A percentile compares a stretch with the other conserved stretches of the same genome.
phyloP scores from a whole-genome alignment of 2,113 vertebrate species.

The Rana temporaria region DNA sequence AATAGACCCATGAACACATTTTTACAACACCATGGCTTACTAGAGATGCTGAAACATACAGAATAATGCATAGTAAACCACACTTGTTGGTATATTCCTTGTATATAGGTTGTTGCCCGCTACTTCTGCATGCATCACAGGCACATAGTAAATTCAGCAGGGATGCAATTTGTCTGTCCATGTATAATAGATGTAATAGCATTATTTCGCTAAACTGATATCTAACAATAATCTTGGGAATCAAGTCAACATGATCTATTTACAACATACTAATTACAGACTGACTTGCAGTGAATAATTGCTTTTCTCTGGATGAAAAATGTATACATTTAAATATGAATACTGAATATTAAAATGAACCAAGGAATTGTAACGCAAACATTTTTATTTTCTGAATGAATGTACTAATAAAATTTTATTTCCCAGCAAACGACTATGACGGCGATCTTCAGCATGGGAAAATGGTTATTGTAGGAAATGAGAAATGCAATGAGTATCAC shows the following conservation, averaged over 20 bases:
- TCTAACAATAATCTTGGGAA: background rate
- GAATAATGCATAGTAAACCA: no score
- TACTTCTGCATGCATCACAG: no score
- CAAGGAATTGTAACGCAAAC: background rate
- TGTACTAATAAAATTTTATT: conserved; percentile 21
- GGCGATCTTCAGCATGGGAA: conserved; percentile 85
- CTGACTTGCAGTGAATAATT: background rate
- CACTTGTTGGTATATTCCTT: no score
- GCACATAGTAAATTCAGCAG: no score
- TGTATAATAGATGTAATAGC: no score
- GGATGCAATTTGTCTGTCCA: no score
- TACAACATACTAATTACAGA: background rate
- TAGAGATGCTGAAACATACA: no score
- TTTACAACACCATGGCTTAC: no score
- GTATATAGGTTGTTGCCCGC: no score
- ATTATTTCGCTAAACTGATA: no score
- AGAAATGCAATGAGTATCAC: conserved; percentile 86
- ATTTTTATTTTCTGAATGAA: background rate
- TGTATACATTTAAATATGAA: background rate
- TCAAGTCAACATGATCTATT: background rate
- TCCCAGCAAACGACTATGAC: conserved; percentile 84
- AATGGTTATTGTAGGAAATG: conserved; percentile 85
- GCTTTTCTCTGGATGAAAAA: background rate
- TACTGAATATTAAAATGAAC: background rate
- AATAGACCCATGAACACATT: no score